Conservation (phyloP, 1,140 invertebrate genomes). For the Heliconius hewitsoni region DNA sequence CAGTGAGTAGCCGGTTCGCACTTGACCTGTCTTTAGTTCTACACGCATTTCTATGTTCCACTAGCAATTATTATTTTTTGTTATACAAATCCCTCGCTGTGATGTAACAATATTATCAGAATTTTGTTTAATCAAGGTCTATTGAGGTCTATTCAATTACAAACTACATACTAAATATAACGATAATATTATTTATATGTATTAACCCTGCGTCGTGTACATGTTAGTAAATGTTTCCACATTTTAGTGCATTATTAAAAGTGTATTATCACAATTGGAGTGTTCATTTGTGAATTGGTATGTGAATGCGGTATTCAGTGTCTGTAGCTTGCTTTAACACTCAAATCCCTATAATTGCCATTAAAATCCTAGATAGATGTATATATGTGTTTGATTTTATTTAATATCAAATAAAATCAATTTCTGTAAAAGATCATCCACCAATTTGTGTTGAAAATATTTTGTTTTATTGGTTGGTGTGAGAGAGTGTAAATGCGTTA, state of each 20-base stretch:
- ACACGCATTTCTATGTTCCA: background rate
- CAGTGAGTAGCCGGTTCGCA: no score
- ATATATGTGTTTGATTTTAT: no score
- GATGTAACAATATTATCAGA: background rate
- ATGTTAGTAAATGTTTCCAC: background rate
- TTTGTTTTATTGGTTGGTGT: background rate
- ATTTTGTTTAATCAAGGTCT: background rate
- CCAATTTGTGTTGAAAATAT: background rate
- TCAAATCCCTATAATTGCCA: no score
- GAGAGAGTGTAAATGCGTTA: no score
- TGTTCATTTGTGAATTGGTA: background rate
- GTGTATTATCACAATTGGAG: background rate
- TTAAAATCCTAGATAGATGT: no score
- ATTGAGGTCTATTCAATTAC: background rate
- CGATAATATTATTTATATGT: background rate
- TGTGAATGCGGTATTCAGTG: background rate
- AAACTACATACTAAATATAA: background rate
- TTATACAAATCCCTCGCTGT: background rate
- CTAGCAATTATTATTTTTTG: background rate
- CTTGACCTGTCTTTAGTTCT: background rate
- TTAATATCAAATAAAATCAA: no score
- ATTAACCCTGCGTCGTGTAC: background rate
- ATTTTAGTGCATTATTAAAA: background rate
- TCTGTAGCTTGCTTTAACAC: background rate
- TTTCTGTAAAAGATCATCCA: no score